Percentiles rank a stretch among this genome's conserved stretches.
These are phyloP conservation scores for Leptocoma aspasia DNA, from an alignment of 2,113 vertebrate species.

Conservation along the genomic window DNA sequence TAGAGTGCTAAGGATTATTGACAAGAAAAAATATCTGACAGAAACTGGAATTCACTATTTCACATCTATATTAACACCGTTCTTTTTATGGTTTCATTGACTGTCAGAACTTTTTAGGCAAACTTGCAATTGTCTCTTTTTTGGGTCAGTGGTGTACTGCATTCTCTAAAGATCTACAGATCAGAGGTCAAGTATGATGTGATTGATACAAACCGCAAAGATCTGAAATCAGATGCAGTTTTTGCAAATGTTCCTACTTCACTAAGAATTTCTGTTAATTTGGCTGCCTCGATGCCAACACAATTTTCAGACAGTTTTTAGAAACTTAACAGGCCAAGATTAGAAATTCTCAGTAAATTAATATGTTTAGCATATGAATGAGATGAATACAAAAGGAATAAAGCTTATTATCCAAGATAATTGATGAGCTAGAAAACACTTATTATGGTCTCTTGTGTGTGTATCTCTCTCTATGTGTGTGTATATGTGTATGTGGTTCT, in stretches of 20 bases:
- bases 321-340: neutral
- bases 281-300: neutral
- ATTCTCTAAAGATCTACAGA: neutral
- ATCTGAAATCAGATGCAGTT: neutral
- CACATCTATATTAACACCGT: neutral
- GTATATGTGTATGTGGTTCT: neutral
- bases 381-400: neutral
- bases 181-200: neutral
- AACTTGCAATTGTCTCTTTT: neutral
- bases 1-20: neutral
- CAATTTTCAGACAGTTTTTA: neutral
- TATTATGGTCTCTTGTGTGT: neutral
- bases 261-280: neutral
- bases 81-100: neutral
- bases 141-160: neutral
- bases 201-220: neutral
- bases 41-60: neutral
- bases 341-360: neutral
- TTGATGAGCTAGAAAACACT: neutral
- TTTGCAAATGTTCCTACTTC: neutral
- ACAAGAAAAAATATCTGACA: neutral
- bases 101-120: neutral
- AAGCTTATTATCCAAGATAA: neutral
- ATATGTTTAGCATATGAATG: neutral
- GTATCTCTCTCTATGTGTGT: fast-evolving